phyloP scores from a whole-genome alignment of 2,797 vertebrate species.

The Tarsius wallacei region DNA sequence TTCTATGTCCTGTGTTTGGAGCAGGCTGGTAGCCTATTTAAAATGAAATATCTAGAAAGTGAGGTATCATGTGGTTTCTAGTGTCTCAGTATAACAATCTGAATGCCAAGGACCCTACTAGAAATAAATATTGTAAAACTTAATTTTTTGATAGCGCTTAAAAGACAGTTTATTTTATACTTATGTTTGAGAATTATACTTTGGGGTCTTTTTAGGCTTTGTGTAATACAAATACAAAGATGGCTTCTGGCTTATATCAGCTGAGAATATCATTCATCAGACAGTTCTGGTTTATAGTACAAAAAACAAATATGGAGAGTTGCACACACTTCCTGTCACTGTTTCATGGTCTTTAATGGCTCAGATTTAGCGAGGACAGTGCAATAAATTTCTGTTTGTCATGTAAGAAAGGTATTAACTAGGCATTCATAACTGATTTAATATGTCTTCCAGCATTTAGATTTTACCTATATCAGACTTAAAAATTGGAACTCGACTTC shows the following conservation, averaged over 20 bases:
- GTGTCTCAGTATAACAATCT: neutral
- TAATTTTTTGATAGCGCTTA: neutral
- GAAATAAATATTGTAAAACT: neutral
- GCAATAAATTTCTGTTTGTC: neutral
- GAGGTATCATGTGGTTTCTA: neutral
- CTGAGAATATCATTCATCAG: neutral
- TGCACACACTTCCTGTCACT: neutral
- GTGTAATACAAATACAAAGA: neutral
- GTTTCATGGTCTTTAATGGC: neutral
- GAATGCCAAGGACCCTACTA: neutral
- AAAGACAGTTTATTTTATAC: neutral
- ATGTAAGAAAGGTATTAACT: conserved; percentile 10
- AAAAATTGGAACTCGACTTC: neutral
- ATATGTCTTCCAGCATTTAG: neutral
- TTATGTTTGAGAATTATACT: neutral
- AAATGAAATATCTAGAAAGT: conserved; percentile 30
- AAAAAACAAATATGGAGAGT: neutral
- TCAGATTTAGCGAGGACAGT: neutral
- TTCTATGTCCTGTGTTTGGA: neutral
- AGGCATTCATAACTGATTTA: neutral
- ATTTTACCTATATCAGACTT: neutral
- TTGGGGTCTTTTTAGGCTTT: neutral
- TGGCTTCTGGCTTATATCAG: neutral
- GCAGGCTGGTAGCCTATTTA: neutral
- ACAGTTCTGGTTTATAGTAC: neutral